Conservation (phyloP, 2,113 vertebrate species). For the Megaceryle torquata region DNA sequence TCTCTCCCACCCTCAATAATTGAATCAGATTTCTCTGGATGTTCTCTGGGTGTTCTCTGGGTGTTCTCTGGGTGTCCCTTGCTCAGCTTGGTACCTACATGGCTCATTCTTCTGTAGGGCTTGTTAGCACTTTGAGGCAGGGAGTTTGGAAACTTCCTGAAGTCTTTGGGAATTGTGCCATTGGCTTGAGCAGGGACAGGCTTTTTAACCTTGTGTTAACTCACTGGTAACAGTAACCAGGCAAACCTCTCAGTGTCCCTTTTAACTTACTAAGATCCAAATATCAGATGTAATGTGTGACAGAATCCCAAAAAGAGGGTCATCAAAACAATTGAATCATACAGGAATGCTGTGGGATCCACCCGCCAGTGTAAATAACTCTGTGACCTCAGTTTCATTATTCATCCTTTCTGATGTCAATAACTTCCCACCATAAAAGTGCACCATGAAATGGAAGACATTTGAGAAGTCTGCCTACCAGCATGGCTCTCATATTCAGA, state of each 20-base stretch:
- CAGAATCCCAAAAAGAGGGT: conserved; percentile 53
- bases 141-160: conserved; percentile 7
- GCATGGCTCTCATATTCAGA: neutral
- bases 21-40: neutral
- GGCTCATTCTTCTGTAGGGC: neutral
- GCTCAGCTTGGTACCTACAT: neutral
- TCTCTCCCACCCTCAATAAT: neutral
- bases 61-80: neutral
- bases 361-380: conserved; percentile 58
- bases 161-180: neutral
- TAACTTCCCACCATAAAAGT: conserved; percentile 53
- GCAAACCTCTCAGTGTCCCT: conserved; percentile 25
- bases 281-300: conserved; percentile 54
- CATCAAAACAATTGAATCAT: conserved; percentile 58
- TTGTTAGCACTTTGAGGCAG: conserved; percentile 4
- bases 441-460: conserved; percentile 33
- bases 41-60: neutral
- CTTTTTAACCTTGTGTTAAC: conserved; percentile 33
- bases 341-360: conserved; percentile 56
- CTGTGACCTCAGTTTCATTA: conserved; percentile 56
- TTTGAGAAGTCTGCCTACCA: conserved; percentile 35
- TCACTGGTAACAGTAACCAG: conserved; percentile 28
- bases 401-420: conserved; percentile 50
- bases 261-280: conserved; percentile 54
- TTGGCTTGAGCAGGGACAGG: neutral